phyloP scores from a whole-genome alignment of 2,888 invertebrate genomes.

The Pterostichus madidus region DNA sequence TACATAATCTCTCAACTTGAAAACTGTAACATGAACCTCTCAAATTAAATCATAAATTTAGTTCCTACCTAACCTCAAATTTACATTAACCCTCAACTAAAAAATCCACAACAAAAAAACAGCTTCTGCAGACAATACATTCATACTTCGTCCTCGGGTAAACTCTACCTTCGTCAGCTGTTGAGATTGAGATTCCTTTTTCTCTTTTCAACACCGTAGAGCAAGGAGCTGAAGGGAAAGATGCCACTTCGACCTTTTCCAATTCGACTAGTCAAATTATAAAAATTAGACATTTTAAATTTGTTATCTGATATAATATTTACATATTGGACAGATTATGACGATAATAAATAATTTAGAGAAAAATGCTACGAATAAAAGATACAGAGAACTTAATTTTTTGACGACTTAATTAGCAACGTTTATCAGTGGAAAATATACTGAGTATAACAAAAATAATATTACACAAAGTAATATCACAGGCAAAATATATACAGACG shows the following conservation, averaged over 20 bases:
- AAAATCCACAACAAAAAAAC: conserved; percentile 9
- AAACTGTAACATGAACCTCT: conserved; percentile 43
- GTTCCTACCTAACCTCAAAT: conserved; percentile 31
- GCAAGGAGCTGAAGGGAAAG: background rate
- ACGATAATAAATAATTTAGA: too few species aligned
- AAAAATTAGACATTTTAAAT: too few species aligned
- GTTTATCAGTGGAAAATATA: too few species aligned
- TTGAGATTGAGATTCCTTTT: background rate
- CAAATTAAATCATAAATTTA: conserved; percentile 49
- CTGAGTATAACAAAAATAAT: too few species aligned
- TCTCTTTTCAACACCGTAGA: too few species aligned
- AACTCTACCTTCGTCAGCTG: conserved; percentile 12
- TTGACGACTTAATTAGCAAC: too few species aligned
- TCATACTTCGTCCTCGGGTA: conserved; percentile 7
- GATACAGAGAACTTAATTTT: too few species aligned
- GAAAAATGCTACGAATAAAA: too few species aligned
- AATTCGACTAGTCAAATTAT: background rate
- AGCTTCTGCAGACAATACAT: conserved; percentile 20
- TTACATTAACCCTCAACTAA: conserved; percentile 33
- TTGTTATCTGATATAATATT: too few species aligned
- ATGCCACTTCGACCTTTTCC: background rate
- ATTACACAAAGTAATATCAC: too few species aligned
- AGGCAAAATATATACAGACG: too few species aligned
- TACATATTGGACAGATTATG: too few species aligned
- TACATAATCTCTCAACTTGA: conserved; percentile 28